A percentile compares a stretch with the other conserved stretches of the same genome.
These are phyloP conservation scores for Macrostomum cliftonense DNA, from an alignment of 2,888 invertebrate species.

Conservation along the genomic window DNA sequence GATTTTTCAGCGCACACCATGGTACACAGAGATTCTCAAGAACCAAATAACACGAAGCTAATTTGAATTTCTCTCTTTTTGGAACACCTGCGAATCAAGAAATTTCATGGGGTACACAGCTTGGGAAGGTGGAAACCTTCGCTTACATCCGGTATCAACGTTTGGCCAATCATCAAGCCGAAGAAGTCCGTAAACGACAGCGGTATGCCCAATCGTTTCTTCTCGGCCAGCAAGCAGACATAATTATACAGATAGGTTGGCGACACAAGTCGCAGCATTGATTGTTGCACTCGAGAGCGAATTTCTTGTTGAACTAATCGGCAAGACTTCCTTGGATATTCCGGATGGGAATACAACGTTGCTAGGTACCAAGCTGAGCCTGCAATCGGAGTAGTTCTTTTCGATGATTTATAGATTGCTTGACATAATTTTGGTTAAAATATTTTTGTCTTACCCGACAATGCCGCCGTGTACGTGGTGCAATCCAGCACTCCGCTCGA, in stretches of 20 bases:
- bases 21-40: no score
- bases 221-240: conserved; percentile 27
- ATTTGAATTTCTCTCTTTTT: no score
- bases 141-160: conserved; percentile 34
- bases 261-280: conserved; percentile 28
- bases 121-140: no score
- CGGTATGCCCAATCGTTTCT: conserved; percentile 36
- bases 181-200: conserved; percentile 41
- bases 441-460: conserved; percentile 40
- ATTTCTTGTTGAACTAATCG: conserved; percentile 33
- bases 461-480: conserved; percentile 32
- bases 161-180: conserved; percentile 39
- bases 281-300: conserved; percentile 28
- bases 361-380: conserved; percentile 34
- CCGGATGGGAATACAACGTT: conserved; percentile 37
- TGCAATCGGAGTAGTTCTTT: not conserved
- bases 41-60: no score
- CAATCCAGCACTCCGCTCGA: conserved; percentile 35
- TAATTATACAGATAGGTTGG: conserved; percentile 28
- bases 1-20: no score
- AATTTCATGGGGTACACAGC: no score
- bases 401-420: no score
- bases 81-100: no score
- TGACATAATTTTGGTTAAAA: no score
- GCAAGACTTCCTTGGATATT: conserved; percentile 33